phyloP scores from a whole-genome alignment of 2,888 invertebrate species.

The Elegia similella region DNA sequence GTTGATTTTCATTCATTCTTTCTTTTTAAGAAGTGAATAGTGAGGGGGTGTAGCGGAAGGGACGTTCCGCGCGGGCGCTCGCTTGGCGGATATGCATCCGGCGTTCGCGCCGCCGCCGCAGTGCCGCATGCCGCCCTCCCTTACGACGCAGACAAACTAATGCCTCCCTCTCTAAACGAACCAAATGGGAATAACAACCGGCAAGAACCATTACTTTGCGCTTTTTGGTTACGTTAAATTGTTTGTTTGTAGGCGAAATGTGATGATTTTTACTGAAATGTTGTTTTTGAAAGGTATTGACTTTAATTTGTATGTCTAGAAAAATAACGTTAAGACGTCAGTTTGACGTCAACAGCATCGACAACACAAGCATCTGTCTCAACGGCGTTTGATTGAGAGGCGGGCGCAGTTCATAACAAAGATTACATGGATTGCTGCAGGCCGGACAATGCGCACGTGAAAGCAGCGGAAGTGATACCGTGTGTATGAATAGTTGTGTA shows the following conservation, averaged over 20 bases:
- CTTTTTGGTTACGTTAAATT: no score
- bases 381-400: not conserved
- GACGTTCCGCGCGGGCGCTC: constrained; percentile 73
- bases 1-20: constrained; percentile 47
- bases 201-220: no score
- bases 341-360: not conserved
- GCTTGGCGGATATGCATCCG: constrained; percentile 75
- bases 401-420: not conserved
- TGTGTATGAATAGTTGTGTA: constrained; percentile 29
- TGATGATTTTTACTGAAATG: no score
- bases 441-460: constrained; percentile 35
- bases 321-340: not conserved
- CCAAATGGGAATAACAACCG: not conserved
- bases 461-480: constrained; percentile 51
- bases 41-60: constrained; percentile 74
- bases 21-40: constrained; percentile 57
- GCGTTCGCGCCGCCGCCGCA: constrained; percentile 63
- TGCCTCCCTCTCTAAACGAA: constrained; percentile 36
- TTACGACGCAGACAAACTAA: constrained; percentile 36
- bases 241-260: not conserved
- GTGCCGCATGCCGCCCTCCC: constrained; percentile 44
- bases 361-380: not conserved
- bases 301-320: no score
- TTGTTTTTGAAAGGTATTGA: no score
- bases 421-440: not conserved